Percentiles rank a stretch among this genome's conserved stretches.
Evolutionary conservation across 2,113 vertebrate species (phyloP).

Genomic region (Xiphorhynchus elegans): DNA sequence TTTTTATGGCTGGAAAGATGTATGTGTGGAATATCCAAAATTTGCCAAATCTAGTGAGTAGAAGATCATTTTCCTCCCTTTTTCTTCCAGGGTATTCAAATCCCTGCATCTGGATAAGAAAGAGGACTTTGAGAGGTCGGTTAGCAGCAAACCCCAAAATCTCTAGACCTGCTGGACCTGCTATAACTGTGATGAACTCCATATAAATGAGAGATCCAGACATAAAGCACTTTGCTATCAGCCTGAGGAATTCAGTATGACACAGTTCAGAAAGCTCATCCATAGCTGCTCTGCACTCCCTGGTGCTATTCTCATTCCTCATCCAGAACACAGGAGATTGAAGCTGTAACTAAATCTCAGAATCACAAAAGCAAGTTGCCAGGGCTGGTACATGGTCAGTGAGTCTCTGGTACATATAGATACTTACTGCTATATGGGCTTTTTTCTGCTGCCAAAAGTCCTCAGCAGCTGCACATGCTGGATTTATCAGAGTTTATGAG

Average conservation of each 20-base stretch:
- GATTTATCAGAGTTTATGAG: constrained; percentile 60
- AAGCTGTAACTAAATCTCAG: neutral
- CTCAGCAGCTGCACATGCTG: constrained; percentile 26
- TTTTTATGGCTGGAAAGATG: neutral
- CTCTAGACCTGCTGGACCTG: neutral
- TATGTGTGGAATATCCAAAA: neutral
- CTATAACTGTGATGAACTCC: neutral
- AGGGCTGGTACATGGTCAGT: neutral
- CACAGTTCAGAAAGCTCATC: neutral
- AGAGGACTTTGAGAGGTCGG: neutral
- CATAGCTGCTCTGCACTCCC: neutral
- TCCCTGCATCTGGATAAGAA: neutral
- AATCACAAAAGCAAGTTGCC: neutral
- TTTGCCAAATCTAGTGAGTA: neutral
- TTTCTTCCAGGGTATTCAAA: neutral
- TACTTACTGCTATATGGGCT: neutral
- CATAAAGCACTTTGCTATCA: neutral
- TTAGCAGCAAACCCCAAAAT: neutral
- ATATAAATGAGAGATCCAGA: neutral
- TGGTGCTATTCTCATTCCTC: neutral
- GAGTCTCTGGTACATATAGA: neutral
- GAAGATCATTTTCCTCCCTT: neutral
- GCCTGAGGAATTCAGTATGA: neutral
- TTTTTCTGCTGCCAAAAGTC: constrained; percentile 18
- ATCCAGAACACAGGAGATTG: neutral